phyloP scores from a whole-genome alignment of 2,113 vertebrate genomes.

The Chloropsis hardwickii region DNA sequence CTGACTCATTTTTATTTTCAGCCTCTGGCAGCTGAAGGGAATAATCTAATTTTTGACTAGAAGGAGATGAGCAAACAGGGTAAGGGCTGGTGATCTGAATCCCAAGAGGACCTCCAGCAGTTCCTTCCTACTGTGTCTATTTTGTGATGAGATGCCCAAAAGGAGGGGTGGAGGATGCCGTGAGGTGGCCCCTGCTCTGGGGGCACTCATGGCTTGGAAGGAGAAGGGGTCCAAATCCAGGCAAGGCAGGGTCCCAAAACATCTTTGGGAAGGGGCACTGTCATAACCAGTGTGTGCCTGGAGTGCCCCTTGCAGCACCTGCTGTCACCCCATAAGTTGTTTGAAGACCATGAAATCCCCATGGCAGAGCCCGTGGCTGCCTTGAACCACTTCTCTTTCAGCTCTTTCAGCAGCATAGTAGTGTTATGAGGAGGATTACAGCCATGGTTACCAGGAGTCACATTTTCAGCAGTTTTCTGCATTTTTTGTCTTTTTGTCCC shows the following conservation, averaged over 20 bases:
- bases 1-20: neutral
- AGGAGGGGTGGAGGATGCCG: neutral
- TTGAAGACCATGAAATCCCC: neutral
- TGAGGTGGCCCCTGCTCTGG: neutral
- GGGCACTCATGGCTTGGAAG: neutral
- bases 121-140: neutral
- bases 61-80: neutral
- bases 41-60: neutral
- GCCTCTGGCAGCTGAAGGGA: neutral
- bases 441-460: neutral
- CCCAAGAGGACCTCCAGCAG: neutral
- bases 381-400: neutral
- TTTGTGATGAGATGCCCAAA: neutral
- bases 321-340: fast-evolving
- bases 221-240: neutral
- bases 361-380: neutral
- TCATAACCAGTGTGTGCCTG: fast-evolving
- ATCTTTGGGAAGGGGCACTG: neutral
- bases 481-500: neutral
- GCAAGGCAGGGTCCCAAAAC: neutral
- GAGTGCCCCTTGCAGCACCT: neutral
- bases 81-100: neutral
- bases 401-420: fast-evolving
- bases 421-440: neutral
- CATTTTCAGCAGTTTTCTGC: neutral